phyloP scores from a whole-genome alignment of 2,113 vertebrate genomes.

The Zosterops borbonicus region DNA sequence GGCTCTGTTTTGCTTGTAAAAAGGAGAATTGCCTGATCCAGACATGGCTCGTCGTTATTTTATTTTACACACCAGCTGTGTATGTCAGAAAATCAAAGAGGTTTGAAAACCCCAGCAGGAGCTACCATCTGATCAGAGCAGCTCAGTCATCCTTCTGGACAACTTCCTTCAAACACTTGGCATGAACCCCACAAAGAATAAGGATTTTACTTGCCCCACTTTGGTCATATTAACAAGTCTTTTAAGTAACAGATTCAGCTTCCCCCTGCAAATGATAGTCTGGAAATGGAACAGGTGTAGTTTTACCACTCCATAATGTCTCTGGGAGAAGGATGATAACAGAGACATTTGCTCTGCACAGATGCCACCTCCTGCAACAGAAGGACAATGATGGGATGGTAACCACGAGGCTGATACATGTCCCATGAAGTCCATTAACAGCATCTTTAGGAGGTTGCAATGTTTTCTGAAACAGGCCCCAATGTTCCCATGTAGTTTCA shows the following conservation, averaged over 20 bases:
- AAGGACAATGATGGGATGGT: background rate
- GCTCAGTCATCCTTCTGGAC: background rate
- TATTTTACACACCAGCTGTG: background rate
- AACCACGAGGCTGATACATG: background rate
- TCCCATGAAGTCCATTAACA: background rate
- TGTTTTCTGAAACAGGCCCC: background rate
- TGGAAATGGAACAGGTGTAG: background rate
- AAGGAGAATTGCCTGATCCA: background rate
- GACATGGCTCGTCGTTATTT: background rate
- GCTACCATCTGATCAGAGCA: background rate
- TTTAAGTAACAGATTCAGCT: background rate
- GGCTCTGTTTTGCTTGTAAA: background rate
- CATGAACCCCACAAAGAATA: rapidly evolving
- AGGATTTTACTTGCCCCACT: background rate
- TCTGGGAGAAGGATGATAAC: background rate
- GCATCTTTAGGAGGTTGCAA: background rate
- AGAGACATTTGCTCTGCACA: background rate
- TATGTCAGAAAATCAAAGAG: background rate
- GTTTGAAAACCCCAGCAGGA: background rate
- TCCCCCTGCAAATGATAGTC: background rate
- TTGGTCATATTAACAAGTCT: background rate
- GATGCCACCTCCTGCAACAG: background rate
- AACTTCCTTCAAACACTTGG: background rate
- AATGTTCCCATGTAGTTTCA: rapidly evolving
- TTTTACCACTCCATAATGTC: background rate